Evolutionary conservation across 2,113 vertebrate genomes (phyloP), one percentile per base, ranked within the genome.

Genomic region (Brachirus orientalis): DNA sequence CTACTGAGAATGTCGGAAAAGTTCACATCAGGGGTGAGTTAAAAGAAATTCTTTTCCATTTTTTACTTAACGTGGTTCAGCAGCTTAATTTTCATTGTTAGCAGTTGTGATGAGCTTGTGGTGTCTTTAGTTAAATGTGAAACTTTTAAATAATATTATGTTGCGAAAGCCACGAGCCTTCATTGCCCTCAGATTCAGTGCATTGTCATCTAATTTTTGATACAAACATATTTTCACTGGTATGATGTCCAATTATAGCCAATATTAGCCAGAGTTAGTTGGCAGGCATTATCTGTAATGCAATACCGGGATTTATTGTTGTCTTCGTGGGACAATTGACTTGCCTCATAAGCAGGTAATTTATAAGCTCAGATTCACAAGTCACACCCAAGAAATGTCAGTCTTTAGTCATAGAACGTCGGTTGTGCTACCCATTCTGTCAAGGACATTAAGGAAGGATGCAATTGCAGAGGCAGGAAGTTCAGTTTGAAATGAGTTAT

Each of bases 401-500:
- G 69, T 87, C 85, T 89, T 90, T 77, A 84, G 85, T 87, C 87
- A 83, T 63, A 78, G 85, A 83, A 80, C 75, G 79, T 89, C 65
- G 66, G 76, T 60, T 80, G 83, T 90, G 88, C 84, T 86, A 89
- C 83, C 84, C 78, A 83, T 86, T 86, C 80, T 86, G 85, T 89
- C 88, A 91, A 91, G 89, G 88, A 70, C 86, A 90, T 86, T 87
- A 87, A 35, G 19, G 80, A 84, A 72, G 79, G 84, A 81, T 85
- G 84, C 76, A 79, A 83, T 86, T 79, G 82, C 77, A 88, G 70
- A 64, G 55, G 86, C 81, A 87, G 83, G 76, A 83, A 88, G 87
- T 88, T 82, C 80, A 72, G 77, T 87, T 83, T 80, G 76, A 86
- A 90, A 89, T 86, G 86, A 91, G 87, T 90, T 87, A 87, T 80